Evolutionary conservation across 2,797 vertebrate genomes (phyloP).

Genomic region (Poecile montanus): DNA sequence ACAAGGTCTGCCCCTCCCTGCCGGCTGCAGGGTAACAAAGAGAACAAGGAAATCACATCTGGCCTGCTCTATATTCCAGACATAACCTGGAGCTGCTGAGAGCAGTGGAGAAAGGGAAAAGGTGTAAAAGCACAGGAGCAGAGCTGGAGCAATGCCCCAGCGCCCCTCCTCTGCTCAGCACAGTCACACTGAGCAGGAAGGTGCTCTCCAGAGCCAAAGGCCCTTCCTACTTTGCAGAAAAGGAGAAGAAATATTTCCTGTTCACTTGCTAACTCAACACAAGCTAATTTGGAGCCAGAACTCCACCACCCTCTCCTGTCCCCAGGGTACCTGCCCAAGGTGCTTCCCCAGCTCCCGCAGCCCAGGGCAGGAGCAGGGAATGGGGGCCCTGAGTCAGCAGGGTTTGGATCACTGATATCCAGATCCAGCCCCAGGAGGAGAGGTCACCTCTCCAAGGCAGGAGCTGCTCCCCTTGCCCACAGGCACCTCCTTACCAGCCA

Average conservation of each 20-base stretch:
- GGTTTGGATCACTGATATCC: fast-evolving
- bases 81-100: not conserved
- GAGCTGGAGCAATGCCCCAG: not conserved
- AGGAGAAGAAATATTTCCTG: not conserved
- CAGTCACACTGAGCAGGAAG: not conserved
- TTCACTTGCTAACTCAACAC: not conserved
- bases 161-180: not conserved
- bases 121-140: fast-evolving
- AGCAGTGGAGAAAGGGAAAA: not conserved
- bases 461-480: not conserved
- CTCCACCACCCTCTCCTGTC: fast-evolving
- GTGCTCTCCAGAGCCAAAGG: not conserved
- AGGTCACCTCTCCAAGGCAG: not conserved
- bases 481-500: not conserved
- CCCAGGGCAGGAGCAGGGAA: not conserved
- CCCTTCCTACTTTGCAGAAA: not conserved
- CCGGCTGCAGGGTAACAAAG: not conserved
- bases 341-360: not conserved
- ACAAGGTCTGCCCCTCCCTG: not conserved
- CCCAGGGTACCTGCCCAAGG: not conserved
- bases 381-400: fast-evolving
- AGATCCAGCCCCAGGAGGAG: not conserved
- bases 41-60: not conserved
- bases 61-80: fast-evolving
- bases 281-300: fast-evolving